Conservation (phyloP, 2,113 vertebrate species). For the Bubo scandiacus region DNA sequence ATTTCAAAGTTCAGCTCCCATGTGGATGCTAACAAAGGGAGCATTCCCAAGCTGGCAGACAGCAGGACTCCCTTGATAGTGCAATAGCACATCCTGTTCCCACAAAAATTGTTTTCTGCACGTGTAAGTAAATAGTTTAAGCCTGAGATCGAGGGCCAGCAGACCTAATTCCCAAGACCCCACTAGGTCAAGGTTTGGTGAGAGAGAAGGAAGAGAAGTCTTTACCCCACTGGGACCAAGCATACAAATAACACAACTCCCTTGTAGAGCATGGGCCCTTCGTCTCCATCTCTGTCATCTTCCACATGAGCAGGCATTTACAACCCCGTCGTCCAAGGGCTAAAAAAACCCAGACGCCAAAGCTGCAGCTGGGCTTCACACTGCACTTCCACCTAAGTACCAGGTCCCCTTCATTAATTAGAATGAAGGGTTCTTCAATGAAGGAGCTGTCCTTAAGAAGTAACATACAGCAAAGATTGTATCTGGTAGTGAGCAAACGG, state of each 20-base stretch:
- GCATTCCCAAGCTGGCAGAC: conserved; percentile 27
- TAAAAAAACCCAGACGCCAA: background rate
- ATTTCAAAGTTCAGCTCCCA: conserved; percentile 44
- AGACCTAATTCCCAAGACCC: conserved; percentile 6
- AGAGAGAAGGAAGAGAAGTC: background rate
- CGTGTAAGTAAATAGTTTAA: background rate
- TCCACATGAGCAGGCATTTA: background rate
- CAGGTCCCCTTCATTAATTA: background rate
- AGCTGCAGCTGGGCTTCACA: background rate
- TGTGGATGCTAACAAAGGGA: background rate
- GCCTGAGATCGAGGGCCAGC: background rate
- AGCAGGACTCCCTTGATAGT: background rate
- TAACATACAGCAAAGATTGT: background rate
- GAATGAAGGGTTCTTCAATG: background rate
- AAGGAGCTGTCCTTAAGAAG: background rate
- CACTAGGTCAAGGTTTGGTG: background rate
- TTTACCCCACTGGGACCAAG: background rate
- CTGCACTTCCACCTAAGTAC: background rate
- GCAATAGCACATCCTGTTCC: background rate
- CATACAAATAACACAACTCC: background rate
- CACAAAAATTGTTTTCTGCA: background rate
- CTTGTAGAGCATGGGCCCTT: background rate
- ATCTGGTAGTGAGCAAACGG: background rate
- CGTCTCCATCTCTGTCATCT: background rate
- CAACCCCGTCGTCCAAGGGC: background rate